phyloP scores from a whole-genome alignment of 2,888 invertebrate species.

The Aporophyla nigra region DNA sequence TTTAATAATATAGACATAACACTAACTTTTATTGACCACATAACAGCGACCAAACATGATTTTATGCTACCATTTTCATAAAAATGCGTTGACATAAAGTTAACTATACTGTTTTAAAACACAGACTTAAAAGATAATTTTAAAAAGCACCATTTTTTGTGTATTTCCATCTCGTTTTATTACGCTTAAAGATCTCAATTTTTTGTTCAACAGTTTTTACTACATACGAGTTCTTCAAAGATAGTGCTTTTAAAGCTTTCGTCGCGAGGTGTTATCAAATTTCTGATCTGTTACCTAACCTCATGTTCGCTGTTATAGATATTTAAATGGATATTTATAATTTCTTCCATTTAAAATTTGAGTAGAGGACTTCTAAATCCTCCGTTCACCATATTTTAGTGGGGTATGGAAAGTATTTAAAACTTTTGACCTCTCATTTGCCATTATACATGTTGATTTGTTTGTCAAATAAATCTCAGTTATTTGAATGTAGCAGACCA shows the following conservation, averaged over 20 bases:
- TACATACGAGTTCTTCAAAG: constrained; percentile 17
- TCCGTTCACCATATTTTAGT: neutral
- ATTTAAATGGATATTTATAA: neutral
- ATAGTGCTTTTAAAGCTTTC: constrained; percentile 3
- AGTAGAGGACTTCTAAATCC: neutral
- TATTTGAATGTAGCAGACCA: neutral
- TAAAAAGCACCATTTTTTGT: constrained; percentile 12
- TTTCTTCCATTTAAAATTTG: neutral
- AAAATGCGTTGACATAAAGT: constrained; percentile 15
- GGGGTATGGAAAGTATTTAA: neutral
- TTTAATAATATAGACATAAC: constrained; percentile 32
- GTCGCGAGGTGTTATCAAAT: neutral
- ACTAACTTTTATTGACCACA: constrained; percentile 44
- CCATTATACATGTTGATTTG: neutral
- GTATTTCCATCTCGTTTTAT: neutral
- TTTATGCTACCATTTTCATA: constrained; percentile 28
- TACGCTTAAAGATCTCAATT: constrained; percentile 1
- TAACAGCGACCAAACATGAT: constrained; percentile 18
- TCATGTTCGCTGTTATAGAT: neutral
- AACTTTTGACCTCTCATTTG: neutral
- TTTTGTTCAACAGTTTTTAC: constrained; percentile 22
- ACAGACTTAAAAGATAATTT: neutral
- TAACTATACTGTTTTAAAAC: constrained; percentile 25
- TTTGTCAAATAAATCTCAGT: neutral
- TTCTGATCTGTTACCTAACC: neutral